Evolutionary conservation across 2,797 vertebrate genomes (phyloP).

Genomic region (Prunella strophiata): DNA sequence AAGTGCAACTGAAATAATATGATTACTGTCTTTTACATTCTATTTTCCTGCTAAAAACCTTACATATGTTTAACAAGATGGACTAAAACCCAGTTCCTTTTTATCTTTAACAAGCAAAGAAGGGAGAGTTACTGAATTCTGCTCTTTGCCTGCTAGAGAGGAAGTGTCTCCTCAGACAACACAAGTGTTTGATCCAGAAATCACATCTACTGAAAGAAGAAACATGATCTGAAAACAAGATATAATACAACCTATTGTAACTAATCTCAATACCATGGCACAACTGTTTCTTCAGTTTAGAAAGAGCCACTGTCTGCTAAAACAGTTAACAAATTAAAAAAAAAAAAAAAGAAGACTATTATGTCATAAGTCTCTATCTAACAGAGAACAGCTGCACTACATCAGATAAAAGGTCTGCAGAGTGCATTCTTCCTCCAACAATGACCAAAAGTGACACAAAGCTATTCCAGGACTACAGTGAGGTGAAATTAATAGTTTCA

Average conservation of each 20-base stretch:
- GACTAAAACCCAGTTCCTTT: neutral
- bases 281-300: constrained; percentile 35
- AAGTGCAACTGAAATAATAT: neutral
- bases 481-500: constrained; percentile 36
- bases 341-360: neutral
- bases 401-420: constrained; percentile 34
- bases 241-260: neutral
- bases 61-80: neutral
- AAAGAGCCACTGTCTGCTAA: neutral
- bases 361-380: neutral
- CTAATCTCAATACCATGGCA: neutral
- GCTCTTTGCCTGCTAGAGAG: neutral
- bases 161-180: neutral
- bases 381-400: constrained; percentile 38
- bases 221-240: neutral
- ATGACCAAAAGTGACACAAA: neutral
- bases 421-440: constrained; percentile 27
- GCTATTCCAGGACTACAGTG: constrained; percentile 8
- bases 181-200: neutral
- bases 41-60: neutral
- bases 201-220: neutral
- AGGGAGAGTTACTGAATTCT: neutral
- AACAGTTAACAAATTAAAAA: neutral
- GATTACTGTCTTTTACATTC: neutral
- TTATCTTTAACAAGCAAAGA: neutral